Evolutionary conservation across 2,888 invertebrate species (phyloP), one percentile per base, ranked within the genome.

Genomic region (Lycaena phlaeas): DNA sequence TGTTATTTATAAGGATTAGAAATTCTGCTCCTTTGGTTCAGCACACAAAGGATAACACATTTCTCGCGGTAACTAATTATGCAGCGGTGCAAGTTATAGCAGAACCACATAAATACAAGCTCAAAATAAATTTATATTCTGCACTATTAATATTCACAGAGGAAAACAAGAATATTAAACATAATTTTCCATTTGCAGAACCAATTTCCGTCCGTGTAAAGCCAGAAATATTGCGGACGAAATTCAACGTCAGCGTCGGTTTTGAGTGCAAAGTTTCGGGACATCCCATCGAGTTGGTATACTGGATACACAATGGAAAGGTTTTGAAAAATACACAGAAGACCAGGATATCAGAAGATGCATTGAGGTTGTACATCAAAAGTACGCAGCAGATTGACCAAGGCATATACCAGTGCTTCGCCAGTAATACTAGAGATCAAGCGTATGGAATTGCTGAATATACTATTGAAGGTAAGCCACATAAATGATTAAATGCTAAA

Each of bases 341-440:
- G 49, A 71, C 87, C 40, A 85, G 87, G 69, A 69, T 88, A 58
- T 75, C 86, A 31, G 69, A 70, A 42, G 81, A 82, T 48, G 71
- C 76, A 29, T 67, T 66, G 66, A 77, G 82, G 55, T 64, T 89
- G 71, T 86, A 87, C 63, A 87, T 91, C 56, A 88, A 86, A 55
- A 88, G 88, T 46, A 78, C 95, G 37, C 90, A 90, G 51, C 90
- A 91, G 53, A 91, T 92, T 43, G 96, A 96, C 70, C 89, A 92
- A 43, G 97, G 96, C 28, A 92, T 96, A 89, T 97, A 95, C 74
- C 96, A 97, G 62, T 97, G 96, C 68, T 90, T 96, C 54, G 93
- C 92, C 4, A 90, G 90, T 59, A 94, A 94, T 60, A 90, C 92
- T 51, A 91, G 91, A 77, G 94, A 95, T 63, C 93, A 94, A 71